These are phyloP conservation scores for Cataglyphis livida DNA, from an alignment of 2,888 invertebrate genomes.

Conservation along the genomic window DNA sequence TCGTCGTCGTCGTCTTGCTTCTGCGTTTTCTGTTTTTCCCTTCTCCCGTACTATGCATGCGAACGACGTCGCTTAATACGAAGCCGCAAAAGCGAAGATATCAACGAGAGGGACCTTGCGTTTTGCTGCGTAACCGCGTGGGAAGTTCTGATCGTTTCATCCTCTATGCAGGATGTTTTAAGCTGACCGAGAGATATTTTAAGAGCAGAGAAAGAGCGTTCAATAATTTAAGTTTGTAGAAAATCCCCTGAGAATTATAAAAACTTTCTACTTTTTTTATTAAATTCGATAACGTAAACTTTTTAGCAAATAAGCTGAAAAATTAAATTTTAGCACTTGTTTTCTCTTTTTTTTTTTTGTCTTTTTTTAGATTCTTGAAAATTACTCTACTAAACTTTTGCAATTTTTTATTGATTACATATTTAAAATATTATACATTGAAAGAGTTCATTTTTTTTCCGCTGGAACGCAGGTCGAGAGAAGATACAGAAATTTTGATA, in stretches of 20 bases:
- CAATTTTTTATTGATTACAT: background rate
- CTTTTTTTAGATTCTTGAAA: background rate
- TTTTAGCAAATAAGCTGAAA: background rate
- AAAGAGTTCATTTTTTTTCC: background rate
- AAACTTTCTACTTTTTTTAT: slow-evolving; percentile 1
- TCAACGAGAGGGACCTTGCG: slow-evolving; percentile 16
- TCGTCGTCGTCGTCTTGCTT: background rate
- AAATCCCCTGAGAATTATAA: slow-evolving; percentile 13
- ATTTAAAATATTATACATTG: background rate
- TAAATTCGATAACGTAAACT: slow-evolving; percentile 2
- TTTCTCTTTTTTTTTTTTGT: too few relatives aligned
- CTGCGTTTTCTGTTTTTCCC: slow-evolving; percentile 46
- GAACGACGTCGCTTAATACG: slow-evolving; percentile 6
- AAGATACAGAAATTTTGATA: background rate
- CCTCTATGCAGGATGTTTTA: background rate
- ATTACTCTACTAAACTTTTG: background rate
- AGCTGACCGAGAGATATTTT: background rate
- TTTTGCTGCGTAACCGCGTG: slow-evolving; percentile 42
- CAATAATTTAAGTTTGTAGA: background rate
- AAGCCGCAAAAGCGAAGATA: slow-evolving; percentile 6
- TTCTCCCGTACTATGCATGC: slow-evolving; percentile 20
- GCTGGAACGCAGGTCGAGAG: background rate
- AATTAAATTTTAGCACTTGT: background rate
- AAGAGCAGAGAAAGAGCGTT: background rate
- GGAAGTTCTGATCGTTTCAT: slow-evolving; percentile 18